These are phyloP conservation scores for Saxidomus purpurata DNA, from an alignment of 1,140 invertebrate species.

Conservation along the genomic window DNA sequence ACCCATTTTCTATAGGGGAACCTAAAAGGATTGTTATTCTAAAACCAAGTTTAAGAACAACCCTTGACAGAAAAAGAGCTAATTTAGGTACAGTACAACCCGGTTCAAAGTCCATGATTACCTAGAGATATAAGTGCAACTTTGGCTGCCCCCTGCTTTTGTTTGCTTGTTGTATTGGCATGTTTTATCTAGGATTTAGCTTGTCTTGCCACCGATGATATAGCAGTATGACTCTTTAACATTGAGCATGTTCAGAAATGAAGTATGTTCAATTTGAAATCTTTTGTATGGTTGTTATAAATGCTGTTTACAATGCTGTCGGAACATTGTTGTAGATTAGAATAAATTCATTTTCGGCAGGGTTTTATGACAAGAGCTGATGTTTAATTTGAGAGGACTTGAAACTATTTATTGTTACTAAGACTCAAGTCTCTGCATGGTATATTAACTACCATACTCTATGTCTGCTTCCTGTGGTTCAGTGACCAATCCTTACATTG, in stretches of 20 bases:
- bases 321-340: background rate
- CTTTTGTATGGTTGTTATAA: slow-evolving; percentile 20
- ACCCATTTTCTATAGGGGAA: no score
- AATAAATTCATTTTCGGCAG: no score
- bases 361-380: no score
- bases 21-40: no score
- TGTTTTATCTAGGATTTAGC: slow-evolving; percentile 13
- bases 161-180: slow-evolving; percentile 17
- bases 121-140: slow-evolving; percentile 8
- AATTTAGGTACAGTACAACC: background rate
- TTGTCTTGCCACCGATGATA: background rate
- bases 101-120: slow-evolving; percentile 3
- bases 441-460: no score
- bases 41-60: no score
- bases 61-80: no score
- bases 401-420: no score
- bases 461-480: no score
- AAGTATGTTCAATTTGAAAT: background rate
- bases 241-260: background rate
- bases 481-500: no score
- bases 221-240: background rate
- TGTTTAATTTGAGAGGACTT: no score
- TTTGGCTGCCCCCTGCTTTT: background rate
- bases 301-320: background rate
- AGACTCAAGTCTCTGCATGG: no score